Evolutionary conservation across 2,888 invertebrate species (phyloP).

Genomic region (Vesta saturnalis): DNA sequence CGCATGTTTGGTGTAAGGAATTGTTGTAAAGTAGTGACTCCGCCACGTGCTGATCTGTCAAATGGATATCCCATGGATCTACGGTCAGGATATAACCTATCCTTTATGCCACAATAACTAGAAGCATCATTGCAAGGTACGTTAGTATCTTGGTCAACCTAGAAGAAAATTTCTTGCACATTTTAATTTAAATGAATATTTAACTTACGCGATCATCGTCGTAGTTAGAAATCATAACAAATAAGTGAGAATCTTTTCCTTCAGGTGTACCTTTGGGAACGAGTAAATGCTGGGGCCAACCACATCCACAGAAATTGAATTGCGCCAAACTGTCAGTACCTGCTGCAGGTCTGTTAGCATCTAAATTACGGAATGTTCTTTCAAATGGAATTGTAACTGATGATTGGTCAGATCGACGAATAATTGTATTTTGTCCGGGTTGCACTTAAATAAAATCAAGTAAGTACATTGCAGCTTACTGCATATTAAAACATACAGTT

Average conservation of each 20-base stretch:
- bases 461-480: too few relatives aligned
- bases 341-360: conserved; percentile 66
- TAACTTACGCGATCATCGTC: background rate
- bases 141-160: conserved; percentile 64
- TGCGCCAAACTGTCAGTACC: conserved; percentile 65
- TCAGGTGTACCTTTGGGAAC: conserved; percentile 75
- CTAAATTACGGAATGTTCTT: conserved; percentile 79
- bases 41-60: conserved; percentile 68
- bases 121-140: conserved; percentile 73
- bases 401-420: conserved; percentile 75
- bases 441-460: too few relatives aligned
- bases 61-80: conserved; percentile 86
- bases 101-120: conserved; percentile 80
- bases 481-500: conserved; percentile 72
- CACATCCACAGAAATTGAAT: conserved; percentile 88
- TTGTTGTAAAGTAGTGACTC: conserved; percentile 66
- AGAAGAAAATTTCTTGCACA: conserved; percentile 18
- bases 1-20: conserved; percentile 78
- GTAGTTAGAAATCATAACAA: conserved; percentile 7
- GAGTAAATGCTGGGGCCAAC: conserved; percentile 87
- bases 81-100: conserved; percentile 78
- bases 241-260: conserved; percentile 65
- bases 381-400: conserved; percentile 88
- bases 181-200: background rate
- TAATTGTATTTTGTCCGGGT: conserved; percentile 74